Evolutionary conservation across 2,113 vertebrate genomes (phyloP), one percentile per base, ranked within the genome.

Genomic region (Daphoenositta chrysoptera): DNA sequence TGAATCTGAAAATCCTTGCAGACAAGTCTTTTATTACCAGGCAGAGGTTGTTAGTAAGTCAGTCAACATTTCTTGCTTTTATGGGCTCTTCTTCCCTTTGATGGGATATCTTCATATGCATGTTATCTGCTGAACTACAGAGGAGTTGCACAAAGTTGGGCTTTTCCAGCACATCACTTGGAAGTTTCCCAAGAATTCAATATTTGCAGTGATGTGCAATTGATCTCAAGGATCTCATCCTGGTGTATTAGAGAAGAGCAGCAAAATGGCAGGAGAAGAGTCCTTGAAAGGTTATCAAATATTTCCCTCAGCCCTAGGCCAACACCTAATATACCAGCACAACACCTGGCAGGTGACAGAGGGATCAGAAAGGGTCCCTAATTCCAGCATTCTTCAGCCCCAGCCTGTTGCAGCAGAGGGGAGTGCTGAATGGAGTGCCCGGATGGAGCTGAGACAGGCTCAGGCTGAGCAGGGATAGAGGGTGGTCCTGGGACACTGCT

Each of bases 401-500:
- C n/a, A 47, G 20, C 31, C 39, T 5, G 1, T n/a, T 66, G n/a
- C 56, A 53, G 65, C 2, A 1, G 6, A 61, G 24, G 26, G 7
- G 6, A 85, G 37, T 22, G n/a, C 21, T 44, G 45, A 45, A 60
- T 0, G 0, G 11, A 20, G 8, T 2, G 1, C 54, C n/a, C 66
- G 71, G 33, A 12, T 0, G 2, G 42, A 75, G 33, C 42, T n/a
- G 48, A 37, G 28, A 11, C 6, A 1, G 22, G 31, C 31, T 12
- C 58, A 28, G 17, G 17, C 54, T 45, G 44, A 22, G 44, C 35
- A 82, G n/a, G 69, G 26, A 4, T 8, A 14, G 6, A 11, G 47
- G 12, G 17, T 10, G 10, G 7, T 35, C 48, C 35, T 54, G 53
- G 27, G 27, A 80, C 20, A 44, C 23, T 68, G 21, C 53, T 68